Conservation (phyloP, 2,888 invertebrate genomes). For the Macrophya annulata region DNA sequence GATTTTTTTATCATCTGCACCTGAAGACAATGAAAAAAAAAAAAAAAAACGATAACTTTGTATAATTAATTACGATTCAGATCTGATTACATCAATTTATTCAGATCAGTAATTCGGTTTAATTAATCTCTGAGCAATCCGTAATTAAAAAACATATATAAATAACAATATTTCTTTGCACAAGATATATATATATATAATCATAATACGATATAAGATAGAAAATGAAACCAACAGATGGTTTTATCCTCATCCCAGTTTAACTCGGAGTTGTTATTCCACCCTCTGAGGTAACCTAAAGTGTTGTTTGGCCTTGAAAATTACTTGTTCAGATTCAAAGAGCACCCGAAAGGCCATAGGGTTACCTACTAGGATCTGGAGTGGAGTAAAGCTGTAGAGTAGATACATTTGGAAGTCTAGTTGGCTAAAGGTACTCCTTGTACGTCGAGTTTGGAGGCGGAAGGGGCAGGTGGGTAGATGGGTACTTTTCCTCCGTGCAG, state of each 20-base stretch:
- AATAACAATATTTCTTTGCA: too few relatives aligned
- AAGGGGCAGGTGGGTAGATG: conserved; percentile 1
- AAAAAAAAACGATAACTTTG: background rate
- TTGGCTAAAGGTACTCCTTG: conserved; percentile 30
- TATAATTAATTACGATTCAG: background rate
- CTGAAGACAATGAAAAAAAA: too few relatives aligned
- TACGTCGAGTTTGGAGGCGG: background rate
- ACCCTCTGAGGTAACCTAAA: background rate
- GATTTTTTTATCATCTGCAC: too few relatives aligned
- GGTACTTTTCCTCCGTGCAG: conserved; percentile 37
- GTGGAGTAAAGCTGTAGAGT: background rate
- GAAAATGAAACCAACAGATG: background rate
- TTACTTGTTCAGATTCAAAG: conserved; percentile 23
- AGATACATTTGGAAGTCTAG: conserved; percentile 33
- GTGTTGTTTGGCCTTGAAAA: conserved; percentile 36
- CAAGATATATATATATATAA: too few relatives aligned
- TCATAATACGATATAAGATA: background rate
- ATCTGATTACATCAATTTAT: background rate
- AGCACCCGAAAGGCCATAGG: background rate
- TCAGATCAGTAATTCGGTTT: background rate
- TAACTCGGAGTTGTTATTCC: background rate
- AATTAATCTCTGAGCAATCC: background rate
- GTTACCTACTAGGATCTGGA: background rate
- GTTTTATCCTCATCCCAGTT: background rate
- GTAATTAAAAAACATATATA: background rate